Conservation (phyloP, 2,113 vertebrate genomes). For the Otus sunia region DNA sequence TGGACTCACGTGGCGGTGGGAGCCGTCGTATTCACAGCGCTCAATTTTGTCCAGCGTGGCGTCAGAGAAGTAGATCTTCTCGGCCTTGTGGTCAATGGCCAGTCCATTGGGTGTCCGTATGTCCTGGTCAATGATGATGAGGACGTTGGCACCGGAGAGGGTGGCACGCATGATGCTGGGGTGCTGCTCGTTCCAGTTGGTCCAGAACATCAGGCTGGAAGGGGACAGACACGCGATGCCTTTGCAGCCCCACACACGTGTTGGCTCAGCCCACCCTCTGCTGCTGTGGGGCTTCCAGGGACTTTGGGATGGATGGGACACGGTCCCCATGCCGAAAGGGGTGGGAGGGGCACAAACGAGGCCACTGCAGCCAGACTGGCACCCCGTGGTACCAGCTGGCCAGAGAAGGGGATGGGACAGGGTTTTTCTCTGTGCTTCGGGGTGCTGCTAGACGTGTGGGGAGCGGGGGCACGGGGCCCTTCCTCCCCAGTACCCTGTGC, state of each 20-base stretch:
- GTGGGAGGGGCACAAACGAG: not conserved
- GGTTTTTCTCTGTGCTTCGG: not conserved
- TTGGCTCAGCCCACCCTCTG: not conserved
- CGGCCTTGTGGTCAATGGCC: constrained; percentile 92
- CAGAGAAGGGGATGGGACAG: not conserved
- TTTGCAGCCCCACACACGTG: fast-evolving
- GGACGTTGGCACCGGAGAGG: constrained; percentile 88
- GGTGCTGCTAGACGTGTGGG: not conserved
- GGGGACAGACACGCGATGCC: fast-evolving
- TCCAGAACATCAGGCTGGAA: constrained; percentile 96
- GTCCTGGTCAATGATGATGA: constrained; percentile 91
- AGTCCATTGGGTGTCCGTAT: constrained; percentile 95
- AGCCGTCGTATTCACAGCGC: constrained; percentile 94
- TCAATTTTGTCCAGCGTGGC: constrained; percentile 97
- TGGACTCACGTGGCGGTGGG: constrained; percentile 86
- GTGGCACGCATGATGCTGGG: constrained; percentile 97
- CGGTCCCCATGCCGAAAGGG: fast-evolving
- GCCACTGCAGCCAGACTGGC: not conserved
- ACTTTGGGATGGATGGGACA: not conserved
- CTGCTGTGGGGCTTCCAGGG: not conserved
- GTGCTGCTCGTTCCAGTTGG: constrained; percentile 96
- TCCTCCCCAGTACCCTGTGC: not conserved
- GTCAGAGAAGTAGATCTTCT: constrained; percentile 97
- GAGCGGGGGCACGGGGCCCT: fast-evolving
- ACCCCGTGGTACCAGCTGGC: fast-evolving